Base-by-base conservation (phyloP, 2,888 invertebrate genomes). In the Mesorhabditis belari region DNA sequence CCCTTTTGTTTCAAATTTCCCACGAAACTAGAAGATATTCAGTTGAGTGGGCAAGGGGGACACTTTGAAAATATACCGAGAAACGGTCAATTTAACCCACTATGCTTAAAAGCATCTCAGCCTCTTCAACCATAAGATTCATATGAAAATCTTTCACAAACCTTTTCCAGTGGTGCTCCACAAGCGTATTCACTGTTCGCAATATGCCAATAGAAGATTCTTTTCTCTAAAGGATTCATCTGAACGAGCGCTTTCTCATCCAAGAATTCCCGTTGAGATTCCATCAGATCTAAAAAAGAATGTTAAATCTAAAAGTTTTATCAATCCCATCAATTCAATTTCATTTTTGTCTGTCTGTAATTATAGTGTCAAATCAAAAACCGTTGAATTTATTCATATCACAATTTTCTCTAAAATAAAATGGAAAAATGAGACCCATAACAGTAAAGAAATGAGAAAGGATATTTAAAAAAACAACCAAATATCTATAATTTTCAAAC, bases 181-280 rank as follows among this genome's bases (percentile, higher is more conserved):
- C 83, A 83, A 0, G 82, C 82, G 66, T 81, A 83, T 70, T 84
- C 84, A 60, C 84, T 73, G 65, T 83, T 83, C 61, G 82, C 78
- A 21, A 82, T 73, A 66, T 84, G 82, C 74, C 83, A 84, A 57
- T 82, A 76, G 28, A 84, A 56, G 17, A 56, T 49, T 2, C 60
- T 50, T 52, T 60, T 49, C 24, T 60, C 60, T 17, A 49, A 25
- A 55, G 12, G 17, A n/a, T 23, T 19, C 51, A 9, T n/a, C 21
- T 23, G 51, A 6, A 50, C 19, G 17, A 9, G 6, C 17, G 12
- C 21, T 17, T n/a, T 23, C 26, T 9, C 28, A 12, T 12, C 54
- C 54, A 24, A 54, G 12, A 23, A 26, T 23, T 12, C 19, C 21
- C 24, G 51, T 6, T 19, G 51, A 6, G 17, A 6, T 23, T n/a